Percentiles rank a stretch among this genome's conserved stretches.
phyloP scores from a whole-genome alignment of 1,140 invertebrate species.

The Heterodera carotae region DNA sequence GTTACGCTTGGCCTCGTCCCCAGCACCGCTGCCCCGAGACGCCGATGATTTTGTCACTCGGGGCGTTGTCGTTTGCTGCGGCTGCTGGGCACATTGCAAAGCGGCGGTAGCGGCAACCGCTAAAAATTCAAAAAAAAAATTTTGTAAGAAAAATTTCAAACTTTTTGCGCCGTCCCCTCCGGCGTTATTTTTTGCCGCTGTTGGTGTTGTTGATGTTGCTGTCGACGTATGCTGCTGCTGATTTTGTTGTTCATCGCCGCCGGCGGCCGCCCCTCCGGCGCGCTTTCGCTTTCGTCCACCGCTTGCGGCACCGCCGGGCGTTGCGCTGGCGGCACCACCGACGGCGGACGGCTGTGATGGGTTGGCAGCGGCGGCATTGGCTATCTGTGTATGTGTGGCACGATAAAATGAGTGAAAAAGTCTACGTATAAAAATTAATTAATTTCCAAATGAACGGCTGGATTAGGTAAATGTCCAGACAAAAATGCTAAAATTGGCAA shows the following conservation, averaged over 20 bases:
- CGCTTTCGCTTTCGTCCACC: background rate
- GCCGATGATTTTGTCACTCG: slow-evolving; percentile 3
- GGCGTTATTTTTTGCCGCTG: background rate
- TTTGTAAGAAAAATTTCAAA: background rate
- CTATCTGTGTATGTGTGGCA: background rate
- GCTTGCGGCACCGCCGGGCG: background rate
- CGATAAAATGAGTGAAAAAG: too few species aligned
- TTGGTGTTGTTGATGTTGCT: too few species aligned
- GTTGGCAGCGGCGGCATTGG: background rate
- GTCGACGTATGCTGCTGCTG: too few species aligned
- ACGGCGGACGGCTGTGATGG: too few species aligned
- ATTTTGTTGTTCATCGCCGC: background rate
- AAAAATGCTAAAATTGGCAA: too few species aligned
- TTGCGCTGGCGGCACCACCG: too few species aligned
- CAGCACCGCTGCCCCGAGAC: slow-evolving; percentile 10
- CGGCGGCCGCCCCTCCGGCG: too few species aligned
- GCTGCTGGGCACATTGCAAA: slow-evolving; percentile 1
- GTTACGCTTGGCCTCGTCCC: slow-evolving; percentile 25
- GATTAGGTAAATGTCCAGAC: too few species aligned
- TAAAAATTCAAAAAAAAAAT: background rate
- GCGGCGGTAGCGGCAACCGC: background rate
- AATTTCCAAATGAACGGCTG: too few species aligned
- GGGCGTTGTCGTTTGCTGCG: slow-evolving; percentile 8
- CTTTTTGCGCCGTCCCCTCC: slow-evolving; percentile 5
- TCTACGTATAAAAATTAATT: too few species aligned